A percentile compares a stretch with the other conserved stretches of the same genome.
These are phyloP conservation scores for Otus sunia DNA, from an alignment of 2,113 vertebrate genomes.

Conservation along the genomic window DNA sequence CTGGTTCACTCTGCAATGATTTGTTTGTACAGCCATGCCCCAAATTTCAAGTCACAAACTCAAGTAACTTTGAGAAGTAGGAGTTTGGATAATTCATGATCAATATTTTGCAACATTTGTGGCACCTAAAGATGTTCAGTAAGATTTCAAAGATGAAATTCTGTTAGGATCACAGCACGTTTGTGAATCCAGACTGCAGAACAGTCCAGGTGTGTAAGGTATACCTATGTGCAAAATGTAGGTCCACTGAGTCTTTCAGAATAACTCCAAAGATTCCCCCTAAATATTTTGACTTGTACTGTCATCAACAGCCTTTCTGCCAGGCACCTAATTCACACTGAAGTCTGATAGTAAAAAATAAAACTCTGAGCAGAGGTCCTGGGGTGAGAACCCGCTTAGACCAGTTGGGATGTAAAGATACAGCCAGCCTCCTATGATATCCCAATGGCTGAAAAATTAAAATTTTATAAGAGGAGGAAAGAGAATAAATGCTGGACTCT, in stretches of 20 bases:
- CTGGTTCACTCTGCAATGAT: background rate
- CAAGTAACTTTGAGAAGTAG: background rate
- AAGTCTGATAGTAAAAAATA: background rate
- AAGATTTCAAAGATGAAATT: background rate
- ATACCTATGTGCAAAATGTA: background rate
- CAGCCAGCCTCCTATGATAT: background rate
- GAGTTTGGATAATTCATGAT: background rate
- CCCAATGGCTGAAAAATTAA: background rate
- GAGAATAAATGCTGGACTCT: background rate
- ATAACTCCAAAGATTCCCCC: background rate
- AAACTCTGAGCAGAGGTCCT: background rate
- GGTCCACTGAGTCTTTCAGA: background rate
- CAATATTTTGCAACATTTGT: background rate
- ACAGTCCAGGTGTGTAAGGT: background rate
- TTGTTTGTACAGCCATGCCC: background rate
- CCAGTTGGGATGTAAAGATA: background rate
- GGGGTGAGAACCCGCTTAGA: background rate
- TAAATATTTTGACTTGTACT: background rate
- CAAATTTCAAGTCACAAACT: background rate
- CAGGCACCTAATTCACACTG: background rate
- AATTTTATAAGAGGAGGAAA: background rate
- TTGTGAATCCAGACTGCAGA: background rate
- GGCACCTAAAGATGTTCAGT: background rate
- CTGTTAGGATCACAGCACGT: background rate
- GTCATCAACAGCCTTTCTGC: background rate